Evolutionary conservation across 2,113 vertebrate genomes (phyloP).

Genomic region (Takifugu flavidus): DNA sequence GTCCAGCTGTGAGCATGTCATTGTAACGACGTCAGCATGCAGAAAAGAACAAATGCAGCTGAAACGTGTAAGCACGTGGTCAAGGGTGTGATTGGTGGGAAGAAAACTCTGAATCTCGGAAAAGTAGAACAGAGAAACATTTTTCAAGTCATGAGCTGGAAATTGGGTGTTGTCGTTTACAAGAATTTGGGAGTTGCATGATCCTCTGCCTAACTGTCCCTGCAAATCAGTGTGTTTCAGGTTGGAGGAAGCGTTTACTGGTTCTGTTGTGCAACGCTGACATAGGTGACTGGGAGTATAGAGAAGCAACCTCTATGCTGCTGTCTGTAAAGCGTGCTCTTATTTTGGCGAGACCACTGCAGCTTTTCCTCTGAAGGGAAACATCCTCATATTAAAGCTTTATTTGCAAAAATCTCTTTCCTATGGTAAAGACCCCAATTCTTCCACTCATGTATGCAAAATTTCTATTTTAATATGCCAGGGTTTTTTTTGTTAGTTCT

Average conservation of each 20-base stretch:
- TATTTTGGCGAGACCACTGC: slow-evolving; percentile 42
- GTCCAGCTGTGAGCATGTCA: slow-evolving; percentile 15
- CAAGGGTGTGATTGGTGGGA: slow-evolving; percentile 22
- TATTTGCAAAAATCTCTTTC: slow-evolving; percentile 74
- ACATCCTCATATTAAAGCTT: slow-evolving; percentile 53
- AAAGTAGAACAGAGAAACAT: not conserved
- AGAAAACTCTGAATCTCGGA: not conserved
- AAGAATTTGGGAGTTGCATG: slow-evolving; percentile 17
- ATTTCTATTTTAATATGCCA: slow-evolving; percentile 71
- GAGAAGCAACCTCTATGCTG: slow-evolving; percentile 30
- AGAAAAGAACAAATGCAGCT: slow-evolving; percentile 31
- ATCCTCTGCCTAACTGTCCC: slow-evolving; percentile 47
- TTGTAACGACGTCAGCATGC: slow-evolving; percentile 14
- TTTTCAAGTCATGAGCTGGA: too few species aligned
- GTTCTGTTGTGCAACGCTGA: slow-evolving; percentile 36
- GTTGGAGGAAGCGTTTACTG: slow-evolving; percentile 18
- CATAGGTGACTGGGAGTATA: slow-evolving; percentile 35
- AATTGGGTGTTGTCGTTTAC: too few species aligned
- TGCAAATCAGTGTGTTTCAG: slow-evolving; percentile 33
- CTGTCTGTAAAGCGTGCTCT: slow-evolving; percentile 30
- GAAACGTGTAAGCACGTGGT: slow-evolving; percentile 54
- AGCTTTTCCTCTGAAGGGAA: slow-evolving; percentile 60
- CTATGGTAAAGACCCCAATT: slow-evolving; percentile 73
- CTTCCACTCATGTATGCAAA: slow-evolving; percentile 64
- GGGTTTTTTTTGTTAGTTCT: slow-evolving; percentile 56